Evolutionary conservation across 2,113 vertebrate species (phyloP).

Genomic region (Coptodon bakossiorum): DNA sequence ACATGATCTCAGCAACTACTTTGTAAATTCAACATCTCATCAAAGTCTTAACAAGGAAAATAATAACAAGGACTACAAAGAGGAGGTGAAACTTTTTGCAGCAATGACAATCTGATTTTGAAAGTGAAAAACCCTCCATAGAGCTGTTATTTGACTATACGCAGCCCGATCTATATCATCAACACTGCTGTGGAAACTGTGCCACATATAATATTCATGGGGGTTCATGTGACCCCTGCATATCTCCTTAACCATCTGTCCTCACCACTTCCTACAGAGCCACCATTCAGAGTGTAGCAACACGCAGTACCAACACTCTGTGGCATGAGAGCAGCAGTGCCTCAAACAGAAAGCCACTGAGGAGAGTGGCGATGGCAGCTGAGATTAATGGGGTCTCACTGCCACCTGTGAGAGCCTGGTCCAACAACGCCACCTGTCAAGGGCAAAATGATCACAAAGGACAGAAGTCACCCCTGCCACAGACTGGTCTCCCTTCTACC

Average conservation of each 20-base stretch:
- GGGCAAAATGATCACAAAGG: neutral
- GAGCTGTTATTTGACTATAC: neutral
- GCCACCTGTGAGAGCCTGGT: neutral
- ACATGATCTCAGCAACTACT: neutral
- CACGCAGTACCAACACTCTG: neutral
- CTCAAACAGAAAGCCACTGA: neutral
- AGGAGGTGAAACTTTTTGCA: neutral
- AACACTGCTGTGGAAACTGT: neutral
- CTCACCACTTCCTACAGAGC: neutral
- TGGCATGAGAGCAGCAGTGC: neutral
- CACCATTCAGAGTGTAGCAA: neutral
- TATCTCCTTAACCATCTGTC: neutral
- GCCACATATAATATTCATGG: neutral
- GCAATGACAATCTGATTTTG: neutral
- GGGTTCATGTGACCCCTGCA: neutral
- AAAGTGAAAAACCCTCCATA: neutral
- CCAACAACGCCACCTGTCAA: neutral
- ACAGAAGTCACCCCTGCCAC: neutral
- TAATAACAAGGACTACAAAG: neutral
- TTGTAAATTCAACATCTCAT: neutral
- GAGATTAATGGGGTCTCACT: neutral
- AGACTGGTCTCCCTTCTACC: neutral
- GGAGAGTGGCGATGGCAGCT: neutral
- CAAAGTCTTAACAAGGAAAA: neutral
- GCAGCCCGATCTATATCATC: neutral